phyloP scores from a whole-genome alignment of 1,140 invertebrate genomes.

The Brachystomella parvula region DNA sequence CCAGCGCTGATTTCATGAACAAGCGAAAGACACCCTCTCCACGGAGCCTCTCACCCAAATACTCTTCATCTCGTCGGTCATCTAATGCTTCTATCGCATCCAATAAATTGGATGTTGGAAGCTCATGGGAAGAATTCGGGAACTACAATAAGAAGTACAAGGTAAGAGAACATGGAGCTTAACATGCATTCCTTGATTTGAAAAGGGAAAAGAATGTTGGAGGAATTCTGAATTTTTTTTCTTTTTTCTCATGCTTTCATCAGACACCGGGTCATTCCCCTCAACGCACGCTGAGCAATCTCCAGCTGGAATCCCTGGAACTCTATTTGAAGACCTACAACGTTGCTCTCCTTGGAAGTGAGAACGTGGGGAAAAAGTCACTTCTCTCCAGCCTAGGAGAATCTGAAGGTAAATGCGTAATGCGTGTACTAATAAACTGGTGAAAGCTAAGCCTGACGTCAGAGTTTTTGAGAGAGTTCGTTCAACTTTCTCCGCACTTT shows the following conservation, averaged over 20 bases:
- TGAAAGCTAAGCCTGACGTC: too few relatives aligned
- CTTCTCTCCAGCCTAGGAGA: slow-evolving; percentile 5
- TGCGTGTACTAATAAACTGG: too few relatives aligned
- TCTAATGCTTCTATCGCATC: neutral
- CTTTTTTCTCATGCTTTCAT: too few relatives aligned
- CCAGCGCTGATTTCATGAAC: neutral
- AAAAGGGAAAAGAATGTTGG: neutral
- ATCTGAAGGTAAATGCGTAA: slow-evolving; percentile 1
- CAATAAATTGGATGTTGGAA: slow-evolving; percentile 9
- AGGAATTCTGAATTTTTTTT: slow-evolving; percentile 4
- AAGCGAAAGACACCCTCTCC: slow-evolving; percentile 7
- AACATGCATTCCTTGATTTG: neutral
- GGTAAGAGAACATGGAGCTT: neutral
- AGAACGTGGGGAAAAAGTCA: slow-evolving; percentile 2
- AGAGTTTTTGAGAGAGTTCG: too few relatives aligned
- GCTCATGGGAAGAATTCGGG: slow-evolving; percentile 7
- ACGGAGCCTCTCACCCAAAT: neutral
- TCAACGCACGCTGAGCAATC: slow-evolving; percentile 6
- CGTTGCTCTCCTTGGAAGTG: neutral
- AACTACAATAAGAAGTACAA: slow-evolving; percentile 5
- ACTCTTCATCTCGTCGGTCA: neutral
- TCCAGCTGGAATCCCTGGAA: slow-evolving; percentile 6
- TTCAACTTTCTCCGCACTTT: too few relatives aligned
- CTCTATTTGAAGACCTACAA: slow-evolving; percentile 10
- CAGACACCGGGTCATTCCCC: slow-evolving; percentile 6